These are phyloP conservation scores for Embidobia sp. DNA, from an alignment of 2,888 invertebrate genomes.

Conservation along the genomic window DNA sequence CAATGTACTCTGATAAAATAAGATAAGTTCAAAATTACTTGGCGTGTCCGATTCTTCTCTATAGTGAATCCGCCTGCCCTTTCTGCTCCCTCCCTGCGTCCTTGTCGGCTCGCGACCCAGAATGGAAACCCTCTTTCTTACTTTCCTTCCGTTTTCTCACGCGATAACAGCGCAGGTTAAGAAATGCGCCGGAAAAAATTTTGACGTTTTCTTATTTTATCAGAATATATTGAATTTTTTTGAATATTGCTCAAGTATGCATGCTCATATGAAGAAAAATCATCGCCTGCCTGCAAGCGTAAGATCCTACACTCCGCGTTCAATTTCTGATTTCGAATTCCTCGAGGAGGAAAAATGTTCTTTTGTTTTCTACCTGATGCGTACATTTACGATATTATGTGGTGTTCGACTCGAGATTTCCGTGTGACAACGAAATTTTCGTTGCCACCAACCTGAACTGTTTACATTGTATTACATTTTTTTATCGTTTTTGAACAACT, in stretches of 20 bases:
- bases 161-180: conserved; percentile 52
- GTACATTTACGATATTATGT: too few species aligned
- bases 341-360: conserved; percentile 1
- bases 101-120: conserved; percentile 11
- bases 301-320: conserved; percentile 25
- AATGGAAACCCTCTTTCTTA: conserved; percentile 47
- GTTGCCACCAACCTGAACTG: too few species aligned
- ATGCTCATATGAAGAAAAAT: conserved; percentile 56
- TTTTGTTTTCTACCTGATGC: too few species aligned
- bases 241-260: conserved; percentile 60
- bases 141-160: conserved; percentile 53
- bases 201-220: conserved; percentile 58
- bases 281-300: conserved; percentile 43
- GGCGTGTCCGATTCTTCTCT: conserved; percentile 59
- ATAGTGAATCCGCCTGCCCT: conserved; percentile 40
- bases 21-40: conserved; percentile 60
- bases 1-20: conserved; percentile 59
- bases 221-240: conserved; percentile 61
- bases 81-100: neutral
- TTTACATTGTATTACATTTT: too few species aligned
- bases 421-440: too few species aligned
- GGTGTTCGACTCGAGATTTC: too few species aligned
- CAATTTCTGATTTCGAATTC: conserved; percentile 55
- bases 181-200: conserved; percentile 39
- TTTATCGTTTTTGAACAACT: too few species aligned